Percentiles rank a stretch among this genome's conserved stretches.
Conservation (phyloP, 2,797 vertebrate species). For the Coregonus ussuriensis region DNA sequence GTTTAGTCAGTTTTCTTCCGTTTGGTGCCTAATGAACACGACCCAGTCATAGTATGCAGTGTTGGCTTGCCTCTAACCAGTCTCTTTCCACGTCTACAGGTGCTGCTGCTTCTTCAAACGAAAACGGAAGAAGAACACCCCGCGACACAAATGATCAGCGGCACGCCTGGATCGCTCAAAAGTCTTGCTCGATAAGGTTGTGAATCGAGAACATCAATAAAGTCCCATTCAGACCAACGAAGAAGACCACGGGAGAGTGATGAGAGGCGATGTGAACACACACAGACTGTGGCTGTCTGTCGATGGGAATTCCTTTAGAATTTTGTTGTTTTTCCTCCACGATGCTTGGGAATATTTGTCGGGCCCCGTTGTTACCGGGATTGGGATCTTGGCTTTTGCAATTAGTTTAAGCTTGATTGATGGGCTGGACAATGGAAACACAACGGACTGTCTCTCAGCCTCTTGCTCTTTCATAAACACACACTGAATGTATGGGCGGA, state of each 20-base stretch:
- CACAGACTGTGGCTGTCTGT: conserved; percentile 42
- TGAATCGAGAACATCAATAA: conserved; percentile 66
- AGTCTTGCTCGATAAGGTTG: neutral
- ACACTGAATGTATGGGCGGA: conserved; percentile 75
- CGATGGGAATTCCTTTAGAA: conserved; percentile 46
- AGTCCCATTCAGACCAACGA: conserved; percentile 55
- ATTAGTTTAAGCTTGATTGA: conserved; percentile 40
- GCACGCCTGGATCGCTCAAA: conserved; percentile 35
- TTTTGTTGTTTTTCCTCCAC: conserved; percentile 24
- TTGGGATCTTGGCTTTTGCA: conserved; percentile 45
- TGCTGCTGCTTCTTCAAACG: conserved; percentile 99
- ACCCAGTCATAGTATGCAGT: neutral
- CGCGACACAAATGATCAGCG: conserved; percentile 92
- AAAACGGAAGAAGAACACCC: conserved; percentile 98
- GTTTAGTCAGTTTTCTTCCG: conserved; percentile 13
- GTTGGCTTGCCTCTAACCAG: conserved; percentile 7
- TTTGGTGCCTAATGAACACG: neutral
- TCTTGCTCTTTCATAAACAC: conserved; percentile 58
- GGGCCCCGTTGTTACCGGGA: conserved; percentile 39
- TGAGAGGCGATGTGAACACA: conserved; percentile 46
- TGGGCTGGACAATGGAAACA: conserved; percentile 34
- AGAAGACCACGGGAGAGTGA: conserved; percentile 47
- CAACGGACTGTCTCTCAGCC: conserved; percentile 62
- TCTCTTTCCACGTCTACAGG: conserved; percentile 75
- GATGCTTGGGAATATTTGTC: conserved; percentile 45